Percentiles rank a stretch among this genome's conserved stretches.
phyloP scores from a whole-genome alignment of 2,888 invertebrate species.

The Venusia cambrica region DNA sequence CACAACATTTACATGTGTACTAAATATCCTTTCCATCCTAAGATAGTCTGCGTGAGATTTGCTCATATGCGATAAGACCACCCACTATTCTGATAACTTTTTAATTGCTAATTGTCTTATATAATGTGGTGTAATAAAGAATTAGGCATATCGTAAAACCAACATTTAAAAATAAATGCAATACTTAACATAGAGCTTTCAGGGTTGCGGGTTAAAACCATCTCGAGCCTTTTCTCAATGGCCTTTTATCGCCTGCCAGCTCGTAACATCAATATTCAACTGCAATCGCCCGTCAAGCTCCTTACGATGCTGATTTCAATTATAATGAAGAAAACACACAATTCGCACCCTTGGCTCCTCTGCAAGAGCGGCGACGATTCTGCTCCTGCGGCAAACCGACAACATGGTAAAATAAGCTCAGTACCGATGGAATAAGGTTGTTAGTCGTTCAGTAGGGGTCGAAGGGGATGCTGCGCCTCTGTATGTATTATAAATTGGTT shows the following conservation, averaged over 20 bases:
- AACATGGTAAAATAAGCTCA: conserved; percentile 35
- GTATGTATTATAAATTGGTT: conserved; percentile 82
- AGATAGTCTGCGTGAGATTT: no score
- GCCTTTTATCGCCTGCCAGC: conserved; percentile 23
- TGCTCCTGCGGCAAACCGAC: conserved; percentile 72
- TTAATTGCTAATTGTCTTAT: no score
- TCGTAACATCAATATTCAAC: conserved; percentile 31
- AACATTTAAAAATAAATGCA: no score
- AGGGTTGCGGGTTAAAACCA: conserved; percentile 12
- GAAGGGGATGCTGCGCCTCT: conserved; percentile 76
- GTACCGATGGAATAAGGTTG: conserved; percentile 35
- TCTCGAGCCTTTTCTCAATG: conserved; percentile 15
- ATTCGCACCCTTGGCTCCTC: conserved; percentile 74
- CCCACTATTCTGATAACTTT: no score
- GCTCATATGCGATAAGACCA: no score
- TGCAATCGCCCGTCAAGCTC: conserved; percentile 34
- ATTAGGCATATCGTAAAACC: no score
- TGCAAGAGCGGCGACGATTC: conserved; percentile 69
- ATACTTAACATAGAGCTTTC: no score
- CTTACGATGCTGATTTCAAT: conserved; percentile 54
- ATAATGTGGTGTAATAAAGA: no score
- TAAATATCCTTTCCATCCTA: no score
- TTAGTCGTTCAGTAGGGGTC: conserved; percentile 31
- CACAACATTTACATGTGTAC: no score
- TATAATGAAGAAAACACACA: conserved; percentile 66